A percentile compares a stretch with the other conserved stretches of the same genome.
phyloP scores from a whole-genome alignment of 2,797 vertebrate genomes.

The Thripadectes ignobilis region DNA sequence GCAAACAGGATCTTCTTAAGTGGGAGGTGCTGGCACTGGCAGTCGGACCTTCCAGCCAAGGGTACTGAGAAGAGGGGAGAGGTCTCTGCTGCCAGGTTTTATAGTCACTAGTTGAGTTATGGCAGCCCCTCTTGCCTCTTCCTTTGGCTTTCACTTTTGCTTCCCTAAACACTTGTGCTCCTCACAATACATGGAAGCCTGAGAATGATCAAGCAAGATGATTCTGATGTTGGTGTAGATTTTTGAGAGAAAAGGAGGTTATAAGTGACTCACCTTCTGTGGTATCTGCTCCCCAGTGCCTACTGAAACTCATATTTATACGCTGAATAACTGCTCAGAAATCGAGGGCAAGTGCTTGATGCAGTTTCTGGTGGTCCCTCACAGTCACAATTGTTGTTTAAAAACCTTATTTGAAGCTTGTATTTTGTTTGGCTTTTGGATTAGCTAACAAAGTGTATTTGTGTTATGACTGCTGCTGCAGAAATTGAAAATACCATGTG shows the following conservation, averaged over 20 bases:
- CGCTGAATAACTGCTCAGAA: background rate
- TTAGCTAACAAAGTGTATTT: accelerated
- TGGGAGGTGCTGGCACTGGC: background rate
- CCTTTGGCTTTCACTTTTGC: background rate
- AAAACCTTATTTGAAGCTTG: background rate
- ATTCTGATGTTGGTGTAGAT: background rate
- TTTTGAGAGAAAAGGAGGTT: background rate
- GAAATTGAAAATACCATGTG: background rate
- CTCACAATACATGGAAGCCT: background rate
- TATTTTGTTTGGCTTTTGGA: background rate
- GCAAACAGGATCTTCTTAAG: background rate
- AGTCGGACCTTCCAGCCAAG: background rate
- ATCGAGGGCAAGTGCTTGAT: background rate
- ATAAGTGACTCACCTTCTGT: background rate
- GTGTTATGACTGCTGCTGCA: background rate
- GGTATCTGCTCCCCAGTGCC: background rate
- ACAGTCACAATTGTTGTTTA: background rate
- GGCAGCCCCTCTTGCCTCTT: background rate
- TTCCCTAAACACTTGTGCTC: background rate
- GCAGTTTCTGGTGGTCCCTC: background rate
- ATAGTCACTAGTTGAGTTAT: accelerated
- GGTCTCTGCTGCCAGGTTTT: background rate
- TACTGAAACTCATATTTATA: background rate
- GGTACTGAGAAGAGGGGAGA: background rate
- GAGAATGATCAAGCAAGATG: background rate